phyloP scores from a whole-genome alignment of 2,113 vertebrate species.

The Neodontobutis hainanensis region DNA sequence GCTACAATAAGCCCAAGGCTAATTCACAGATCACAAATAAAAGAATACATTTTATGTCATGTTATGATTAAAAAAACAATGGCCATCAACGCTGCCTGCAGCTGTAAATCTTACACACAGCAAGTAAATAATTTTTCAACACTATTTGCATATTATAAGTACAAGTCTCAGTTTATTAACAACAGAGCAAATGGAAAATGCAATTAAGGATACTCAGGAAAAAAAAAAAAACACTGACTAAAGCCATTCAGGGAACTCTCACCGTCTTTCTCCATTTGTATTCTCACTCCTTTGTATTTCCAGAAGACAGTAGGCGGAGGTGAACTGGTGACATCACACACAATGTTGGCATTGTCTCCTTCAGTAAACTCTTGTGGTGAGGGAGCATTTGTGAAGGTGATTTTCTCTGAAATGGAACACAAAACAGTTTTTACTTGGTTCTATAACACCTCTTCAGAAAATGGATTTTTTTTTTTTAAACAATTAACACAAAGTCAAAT shows the following conservation, averaged over 20 bases:
- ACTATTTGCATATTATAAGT: no score
- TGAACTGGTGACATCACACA: conserved; percentile 91
- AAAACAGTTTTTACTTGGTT: conserved; percentile 6
- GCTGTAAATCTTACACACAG: no score
- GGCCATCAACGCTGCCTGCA: no score
- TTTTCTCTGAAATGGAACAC: conserved; percentile 84
- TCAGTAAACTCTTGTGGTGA: conserved; percentile 96
- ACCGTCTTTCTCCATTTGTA: conserved; percentile 95
- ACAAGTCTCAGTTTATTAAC: no score
- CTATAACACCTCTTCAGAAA: background rate
- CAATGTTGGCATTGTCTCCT: conserved; percentile 88
- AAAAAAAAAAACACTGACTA: background rate
- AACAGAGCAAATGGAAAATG: no score
- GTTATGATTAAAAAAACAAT: no score
- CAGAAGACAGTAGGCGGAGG: conserved; percentile 93
- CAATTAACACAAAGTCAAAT: background rate
- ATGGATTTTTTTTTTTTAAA: background rate
- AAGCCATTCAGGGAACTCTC: conserved; percentile 52
- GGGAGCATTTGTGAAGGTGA: conserved; percentile 93
- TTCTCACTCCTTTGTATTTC: conserved; percentile 90
- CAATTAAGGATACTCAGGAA: background rate
- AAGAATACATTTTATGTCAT: no score
- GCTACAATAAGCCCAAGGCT: no score
- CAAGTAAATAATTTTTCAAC: no score
- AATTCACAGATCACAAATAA: no score